Evolutionary conservation across 23 tunicate genomes (phyloP).

Genomic region (Pegea sp.): DNA sequence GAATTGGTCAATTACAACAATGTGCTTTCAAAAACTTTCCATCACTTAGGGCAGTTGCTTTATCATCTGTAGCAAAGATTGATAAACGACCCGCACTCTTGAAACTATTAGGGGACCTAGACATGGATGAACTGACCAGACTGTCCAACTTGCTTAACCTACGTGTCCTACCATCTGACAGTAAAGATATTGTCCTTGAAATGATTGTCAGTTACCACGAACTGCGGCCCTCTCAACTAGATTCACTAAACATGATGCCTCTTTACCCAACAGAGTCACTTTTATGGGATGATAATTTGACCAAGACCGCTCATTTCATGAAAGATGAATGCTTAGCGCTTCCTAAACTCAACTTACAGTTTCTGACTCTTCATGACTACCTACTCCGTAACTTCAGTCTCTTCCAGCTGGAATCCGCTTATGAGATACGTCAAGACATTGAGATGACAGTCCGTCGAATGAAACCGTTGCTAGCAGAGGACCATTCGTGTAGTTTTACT

Average conservation of each 20-base stretch:
- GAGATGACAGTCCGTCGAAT: slow-evolving; percentile 67
- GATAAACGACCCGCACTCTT: slow-evolving; percentile 36
- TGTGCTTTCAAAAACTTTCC: slow-evolving; percentile 77
- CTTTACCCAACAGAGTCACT: slow-evolving; percentile 92
- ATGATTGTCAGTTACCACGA: slow-evolving; percentile 58
- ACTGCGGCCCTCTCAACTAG: slow-evolving; percentile 75
- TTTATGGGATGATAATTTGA: slow-evolving; percentile 90
- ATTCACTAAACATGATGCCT: slow-evolving; percentile 75
- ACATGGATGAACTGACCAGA: slow-evolving; percentile 25
- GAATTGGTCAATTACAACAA: slow-evolving; percentile 49
- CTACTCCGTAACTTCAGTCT: slow-evolving; percentile 79
- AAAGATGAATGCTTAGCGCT: slow-evolving; percentile 70
- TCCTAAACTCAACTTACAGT: slow-evolving; percentile 90
- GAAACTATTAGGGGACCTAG: slow-evolving; percentile 22
- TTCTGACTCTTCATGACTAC: slow-evolving; percentile 94
- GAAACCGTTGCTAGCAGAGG: slow-evolving; percentile 61
- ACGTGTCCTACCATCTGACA: slow-evolving; percentile 24
- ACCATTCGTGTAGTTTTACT: slow-evolving; percentile 45
- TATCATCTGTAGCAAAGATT: slow-evolving; percentile 39
- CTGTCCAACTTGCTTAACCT: slow-evolving; percentile 22
- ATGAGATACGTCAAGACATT: slow-evolving; percentile 72
- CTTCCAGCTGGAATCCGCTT: slow-evolving; percentile 91
- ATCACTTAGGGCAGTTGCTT: slow-evolving; percentile 30
- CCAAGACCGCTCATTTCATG: slow-evolving; percentile 71
- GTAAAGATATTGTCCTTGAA: slow-evolving; percentile 39